phyloP scores from a whole-genome alignment of 2,888 invertebrate genomes.

The Alitta virens region DNA sequence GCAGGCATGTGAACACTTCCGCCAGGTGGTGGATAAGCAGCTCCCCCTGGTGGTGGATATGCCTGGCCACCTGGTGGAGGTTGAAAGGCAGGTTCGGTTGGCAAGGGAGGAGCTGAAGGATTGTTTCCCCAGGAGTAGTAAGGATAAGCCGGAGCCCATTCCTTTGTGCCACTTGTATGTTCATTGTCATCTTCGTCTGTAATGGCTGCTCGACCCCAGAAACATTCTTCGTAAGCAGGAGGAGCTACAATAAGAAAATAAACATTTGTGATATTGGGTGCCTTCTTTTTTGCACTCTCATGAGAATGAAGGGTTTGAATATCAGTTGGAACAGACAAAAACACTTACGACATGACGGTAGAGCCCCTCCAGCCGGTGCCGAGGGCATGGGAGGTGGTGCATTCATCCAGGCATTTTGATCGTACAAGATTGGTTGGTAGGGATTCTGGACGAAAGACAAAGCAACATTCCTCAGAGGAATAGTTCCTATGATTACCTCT shows the following conservation, averaged over 20 bases:
- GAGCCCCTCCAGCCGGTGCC: too few species aligned
- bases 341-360: too few species aligned
- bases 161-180: constrained; percentile 36
- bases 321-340: too few species aligned
- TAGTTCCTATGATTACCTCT: constrained; percentile 41
- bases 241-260: constrained; percentile 38
- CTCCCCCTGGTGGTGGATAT: neutral
- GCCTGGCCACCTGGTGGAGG: neutral
- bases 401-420: too few species aligned
- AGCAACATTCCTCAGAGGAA: constrained; percentile 32
- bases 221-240: constrained; percentile 49
- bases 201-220: constrained; percentile 21
- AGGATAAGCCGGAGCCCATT: constrained; percentile 46
- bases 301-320: too few species aligned
- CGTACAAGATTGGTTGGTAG: neutral
- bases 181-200: constrained; percentile 45
- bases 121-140: constrained; percentile 40
- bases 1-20: too few species aligned
- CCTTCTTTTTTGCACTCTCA: too few species aligned
- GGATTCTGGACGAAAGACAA: neutral
- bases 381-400: too few species aligned
- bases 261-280: too few species aligned
- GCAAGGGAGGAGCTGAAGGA: neutral
- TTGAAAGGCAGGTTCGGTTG: neutral
- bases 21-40: too few species aligned